Evolutionary conservation across 2,113 vertebrate genomes (phyloP), one percentile per base, ranked within the genome.

Genomic region (Heterocephalus glaber): DNA sequence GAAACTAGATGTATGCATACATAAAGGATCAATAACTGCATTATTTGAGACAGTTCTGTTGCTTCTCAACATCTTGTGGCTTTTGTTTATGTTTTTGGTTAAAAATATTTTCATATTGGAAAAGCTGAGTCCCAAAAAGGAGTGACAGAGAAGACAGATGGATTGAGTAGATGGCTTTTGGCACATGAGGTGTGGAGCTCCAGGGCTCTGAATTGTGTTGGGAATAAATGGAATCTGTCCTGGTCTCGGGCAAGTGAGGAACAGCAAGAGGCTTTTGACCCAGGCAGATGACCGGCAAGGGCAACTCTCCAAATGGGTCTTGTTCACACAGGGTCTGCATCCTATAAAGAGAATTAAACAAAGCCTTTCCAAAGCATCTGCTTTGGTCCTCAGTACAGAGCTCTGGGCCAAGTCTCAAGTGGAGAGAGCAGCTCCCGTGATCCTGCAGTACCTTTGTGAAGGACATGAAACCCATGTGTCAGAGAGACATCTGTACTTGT

Each of bases 61-160:
- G 77, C 89, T 22, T 17, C 80, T 35, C n/a, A 3, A 20, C 19
- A 28, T 60, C 70, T 33, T 19, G 7, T 44, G 60, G 61, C 35
- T 0, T 3, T 28, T 54, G 68, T 60, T 66, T 74, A 72, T 63
- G 77, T 56, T 33, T 92, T 66, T 86, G 89, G 52, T 41, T 93
- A 30, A 28, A 11, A 20, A 4, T 1, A 14, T 60, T 33, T 79
- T 28, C 2, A 0, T 47, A 8, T 65, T 77, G 0, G 1, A 56
- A 81, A 91, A 70, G 5, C 11, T 68, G 65, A 13, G 19, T 93
- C 47, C 1, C 14, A 16, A 89, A 85, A 95, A 90, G 30, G 20
- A 35, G 8, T 7, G 44, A 24, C 13, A 7, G 52, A 19, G 44
- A 74, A 47, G 54, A 44, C 0, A n/a, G 82, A 49, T 79, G 30